Evolutionary conservation across 2,797 vertebrate genomes (phyloP).

Genomic region (Cuculus canorus): DNA sequence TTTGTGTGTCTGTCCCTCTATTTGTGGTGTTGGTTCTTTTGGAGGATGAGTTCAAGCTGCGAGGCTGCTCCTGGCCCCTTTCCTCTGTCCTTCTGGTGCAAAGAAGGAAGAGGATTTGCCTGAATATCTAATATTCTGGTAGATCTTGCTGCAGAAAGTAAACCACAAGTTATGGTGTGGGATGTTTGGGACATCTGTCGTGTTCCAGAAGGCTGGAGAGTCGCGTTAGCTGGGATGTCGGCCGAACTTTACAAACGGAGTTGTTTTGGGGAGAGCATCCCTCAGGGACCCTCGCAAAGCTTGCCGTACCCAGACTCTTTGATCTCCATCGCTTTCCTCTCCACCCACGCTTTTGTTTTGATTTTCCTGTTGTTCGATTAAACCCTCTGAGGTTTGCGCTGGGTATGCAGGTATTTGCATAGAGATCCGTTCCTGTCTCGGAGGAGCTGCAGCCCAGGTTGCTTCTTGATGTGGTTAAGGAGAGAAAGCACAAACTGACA

Average conservation of each 20-base stretch:
- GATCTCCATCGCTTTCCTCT: not conserved
- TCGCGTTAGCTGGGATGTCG: too few relatives aligned
- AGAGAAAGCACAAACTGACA: not conserved
- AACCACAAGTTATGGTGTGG: rapidly evolving
- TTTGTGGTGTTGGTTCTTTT: not conserved
- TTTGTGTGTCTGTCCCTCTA: not conserved
- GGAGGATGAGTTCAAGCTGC: not conserved
- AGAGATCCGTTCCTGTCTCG: not conserved
- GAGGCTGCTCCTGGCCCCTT: not conserved
- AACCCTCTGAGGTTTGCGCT: not conserved
- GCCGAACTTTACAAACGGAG: not conserved
- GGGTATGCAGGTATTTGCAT: not conserved
- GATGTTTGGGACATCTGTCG: not conserved
- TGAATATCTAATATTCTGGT: not conserved
- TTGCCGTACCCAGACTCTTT: not conserved
- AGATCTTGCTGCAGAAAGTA: not conserved
- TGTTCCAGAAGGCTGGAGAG: not conserved
- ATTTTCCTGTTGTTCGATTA: not conserved
- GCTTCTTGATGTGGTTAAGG: not conserved
- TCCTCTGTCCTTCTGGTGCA: not conserved
- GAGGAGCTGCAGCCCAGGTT: not conserved
- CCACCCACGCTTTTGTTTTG: not conserved
- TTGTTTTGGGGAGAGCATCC: not conserved
- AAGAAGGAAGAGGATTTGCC: not conserved
- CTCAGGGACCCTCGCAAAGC: rapidly evolving